Evolutionary conservation across 2,797 vertebrate genomes (phyloP).

Genomic region (Enteromius trimaculatus): DNA sequence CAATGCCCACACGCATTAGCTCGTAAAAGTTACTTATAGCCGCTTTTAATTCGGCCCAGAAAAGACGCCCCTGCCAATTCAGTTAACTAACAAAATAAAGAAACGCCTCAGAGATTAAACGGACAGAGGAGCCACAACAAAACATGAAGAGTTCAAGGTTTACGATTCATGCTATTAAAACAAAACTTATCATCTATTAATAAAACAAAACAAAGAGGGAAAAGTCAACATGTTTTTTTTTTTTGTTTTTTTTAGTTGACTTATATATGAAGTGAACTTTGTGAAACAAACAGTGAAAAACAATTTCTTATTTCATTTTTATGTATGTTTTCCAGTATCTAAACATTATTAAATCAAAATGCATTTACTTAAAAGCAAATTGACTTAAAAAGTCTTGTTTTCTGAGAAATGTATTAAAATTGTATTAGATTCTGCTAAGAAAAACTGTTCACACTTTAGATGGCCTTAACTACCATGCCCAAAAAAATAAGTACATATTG

Average conservation of each 20-base stretch:
- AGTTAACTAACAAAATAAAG: slow-evolving; percentile 69
- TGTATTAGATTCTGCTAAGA: too few relatives aligned
- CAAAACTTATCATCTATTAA: background rate
- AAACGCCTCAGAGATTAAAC: slow-evolving; percentile 61
- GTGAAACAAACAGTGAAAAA: background rate
- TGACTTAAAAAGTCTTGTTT: too few relatives aligned
- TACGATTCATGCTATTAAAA: background rate
- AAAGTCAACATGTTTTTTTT: background rate
- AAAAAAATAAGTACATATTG: too few relatives aligned
- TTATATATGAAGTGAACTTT: background rate
- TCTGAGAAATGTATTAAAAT: too few relatives aligned
- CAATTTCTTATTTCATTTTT: too few relatives aligned
- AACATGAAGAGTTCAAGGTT: slow-evolving; percentile 1
- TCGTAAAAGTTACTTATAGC: slow-evolving; percentile 77
- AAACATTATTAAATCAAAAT: too few relatives aligned
- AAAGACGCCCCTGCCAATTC: slow-evolving; percentile 64
- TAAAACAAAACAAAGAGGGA: background rate
- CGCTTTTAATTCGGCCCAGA: slow-evolving; percentile 66
- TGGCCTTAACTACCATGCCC: too few relatives aligned
- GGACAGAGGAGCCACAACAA: background rate
- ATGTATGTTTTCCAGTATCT: too few relatives aligned
- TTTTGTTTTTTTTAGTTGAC: background rate
- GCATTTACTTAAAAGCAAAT: too few relatives aligned
- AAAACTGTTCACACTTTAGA: too few relatives aligned
- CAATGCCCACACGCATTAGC: slow-evolving; percentile 55